These are phyloP conservation scores for Enteromius treurensis DNA, from an alignment of 2,797 vertebrate genomes.

Conservation along the genomic window DNA sequence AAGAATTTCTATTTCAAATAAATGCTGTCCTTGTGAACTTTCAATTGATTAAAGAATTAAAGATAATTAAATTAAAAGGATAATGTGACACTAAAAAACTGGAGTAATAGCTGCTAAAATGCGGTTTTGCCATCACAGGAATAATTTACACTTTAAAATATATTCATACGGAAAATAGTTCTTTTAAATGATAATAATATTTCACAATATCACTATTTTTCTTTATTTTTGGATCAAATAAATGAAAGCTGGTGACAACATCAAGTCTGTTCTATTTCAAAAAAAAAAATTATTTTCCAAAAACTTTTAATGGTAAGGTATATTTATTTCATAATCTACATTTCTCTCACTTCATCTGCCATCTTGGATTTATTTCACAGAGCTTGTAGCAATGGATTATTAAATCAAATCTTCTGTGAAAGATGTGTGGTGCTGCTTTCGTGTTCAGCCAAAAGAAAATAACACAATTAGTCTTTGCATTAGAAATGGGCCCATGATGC, in stretches of 20 bases:
- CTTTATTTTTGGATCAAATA: background rate
- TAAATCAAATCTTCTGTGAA: background rate
- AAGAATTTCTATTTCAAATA: background rate
- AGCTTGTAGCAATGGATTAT: background rate
- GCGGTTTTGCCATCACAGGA: background rate
- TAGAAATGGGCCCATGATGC: background rate
- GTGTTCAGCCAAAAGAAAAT: background rate
- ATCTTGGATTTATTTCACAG: slow-evolving; percentile 3
- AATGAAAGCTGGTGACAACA: background rate
- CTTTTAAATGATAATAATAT: background rate
- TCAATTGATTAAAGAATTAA: background rate
- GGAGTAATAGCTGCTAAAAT: background rate
- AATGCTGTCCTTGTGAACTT: background rate
- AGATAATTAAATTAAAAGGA: background rate
- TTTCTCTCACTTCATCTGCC: background rate
- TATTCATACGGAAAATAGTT: background rate
- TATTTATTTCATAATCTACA: background rate
- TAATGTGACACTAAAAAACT: background rate
- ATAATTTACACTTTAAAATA: background rate
- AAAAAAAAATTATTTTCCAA: background rate
- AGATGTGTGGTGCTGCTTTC: background rate
- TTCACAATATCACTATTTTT: background rate
- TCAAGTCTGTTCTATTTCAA: too few species aligned
- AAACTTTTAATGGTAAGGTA: background rate
- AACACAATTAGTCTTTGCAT: background rate